Base-by-base conservation (phyloP, 2,888 invertebrate species). In the Noctuana brunneofusca region DNA sequence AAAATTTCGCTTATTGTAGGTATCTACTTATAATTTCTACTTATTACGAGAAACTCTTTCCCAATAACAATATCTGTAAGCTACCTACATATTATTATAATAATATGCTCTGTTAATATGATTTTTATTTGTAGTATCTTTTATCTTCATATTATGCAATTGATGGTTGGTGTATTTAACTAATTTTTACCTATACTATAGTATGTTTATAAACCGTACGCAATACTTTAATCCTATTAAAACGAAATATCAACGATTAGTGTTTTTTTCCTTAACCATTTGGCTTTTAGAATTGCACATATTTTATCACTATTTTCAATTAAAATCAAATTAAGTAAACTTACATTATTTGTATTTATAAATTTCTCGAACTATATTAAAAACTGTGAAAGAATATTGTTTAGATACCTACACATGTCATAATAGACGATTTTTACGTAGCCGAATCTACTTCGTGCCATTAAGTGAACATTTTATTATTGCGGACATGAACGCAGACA, bases 161-260 rank as follows among this genome's bases (percentile, higher is more conserved):
- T 80, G 78, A 74, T 72, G 72, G 76, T 79, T 80, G 77, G 72
- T 75, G 72, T 77, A 78, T 78, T 78, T 75, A 75, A 75, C 72
- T 79, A 79, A 75, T 76, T 75, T 75, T 76, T 74, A 74, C 75
- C 73, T 48, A 46, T 52, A 53, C 74, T 73, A 69, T 75, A 68
- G 63, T 65, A 69, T 75, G 77, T 78, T 81, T 80, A 75, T 79
- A 18, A 56, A 75, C 68, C 73, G 68, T 74, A 75, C 66, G 73
- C 76, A 75, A 75, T 73, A 72, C 70, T 80, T 81, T 79, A 76
- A 79, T 80, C 80, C 75, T 69, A 84, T 80, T 84, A 82, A 84
- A 83, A 75, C 72, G 66, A 76, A 69, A 69, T 80, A 73, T 70
- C 69, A 75, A 64, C 64, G 70, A 63, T 11, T 43, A 0, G 12